These are phyloP conservation scores for Sorex araneus DNA, from an alignment of 2,113 vertebrate genomes.

Conservation along the genomic window DNA sequence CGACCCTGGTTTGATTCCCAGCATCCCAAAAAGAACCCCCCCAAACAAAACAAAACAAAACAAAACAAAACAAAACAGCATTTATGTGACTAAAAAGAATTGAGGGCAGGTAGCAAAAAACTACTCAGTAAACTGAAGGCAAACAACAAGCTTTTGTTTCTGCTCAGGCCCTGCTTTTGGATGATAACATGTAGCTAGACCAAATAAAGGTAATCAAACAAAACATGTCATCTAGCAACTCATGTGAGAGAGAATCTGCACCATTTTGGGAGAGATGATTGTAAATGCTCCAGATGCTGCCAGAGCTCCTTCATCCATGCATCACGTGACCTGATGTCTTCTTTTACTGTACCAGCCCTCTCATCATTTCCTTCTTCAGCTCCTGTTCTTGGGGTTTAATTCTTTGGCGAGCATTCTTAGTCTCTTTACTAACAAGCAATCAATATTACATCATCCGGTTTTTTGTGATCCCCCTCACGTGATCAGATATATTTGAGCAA, in stretches of 20 bases:
- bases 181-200: conserved; percentile 57
- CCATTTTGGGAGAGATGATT: conserved; percentile 34
- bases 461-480: conserved; percentile 79
- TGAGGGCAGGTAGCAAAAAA: conserved; percentile 76
- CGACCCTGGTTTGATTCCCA: too few relatives aligned
- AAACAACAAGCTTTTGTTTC: conserved; percentile 72
- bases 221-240: conserved; percentile 77
- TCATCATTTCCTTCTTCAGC: conserved; percentile 86
- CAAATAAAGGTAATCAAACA: conserved; percentile 81
- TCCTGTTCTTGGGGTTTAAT: conserved; percentile 83
- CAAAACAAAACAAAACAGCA: conserved; percentile 39
- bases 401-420: conserved; percentile 83
- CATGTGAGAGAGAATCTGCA: conserved; percentile 79
- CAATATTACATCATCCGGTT: conserved; percentile 88
- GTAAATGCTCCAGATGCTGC: conserved; percentile 65
- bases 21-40: too few relatives aligned
- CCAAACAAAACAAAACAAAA: too few relatives aligned
- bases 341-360: conserved; percentile 84
- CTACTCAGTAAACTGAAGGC: conserved; percentile 67
- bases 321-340: conserved; percentile 85
- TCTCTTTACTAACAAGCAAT: conserved; percentile 87
- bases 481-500: conserved; percentile 81
- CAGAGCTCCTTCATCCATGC: conserved; percentile 63
- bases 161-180: conserved; percentile 73
- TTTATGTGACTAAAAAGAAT: conserved; percentile 52